These are phyloP conservation scores for Gisinianus flammeolus DNA, from an alignment of 2,888 invertebrate genomes.

Conservation along the genomic window DNA sequence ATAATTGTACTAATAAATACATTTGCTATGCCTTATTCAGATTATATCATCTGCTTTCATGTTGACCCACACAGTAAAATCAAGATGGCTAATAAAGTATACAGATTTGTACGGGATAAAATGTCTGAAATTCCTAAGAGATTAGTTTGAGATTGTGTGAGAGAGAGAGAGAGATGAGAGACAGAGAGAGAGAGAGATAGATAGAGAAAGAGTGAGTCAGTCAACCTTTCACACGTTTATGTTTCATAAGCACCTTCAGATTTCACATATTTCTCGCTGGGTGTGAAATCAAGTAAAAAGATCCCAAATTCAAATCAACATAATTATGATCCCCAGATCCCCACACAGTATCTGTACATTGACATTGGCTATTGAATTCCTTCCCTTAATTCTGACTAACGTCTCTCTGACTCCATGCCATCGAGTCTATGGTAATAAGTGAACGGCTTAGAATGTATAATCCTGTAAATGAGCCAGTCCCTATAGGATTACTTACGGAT, in stretches of 20 bases:
- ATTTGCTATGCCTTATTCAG: no score
- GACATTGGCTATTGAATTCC: background rate
- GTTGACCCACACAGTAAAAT: background rate
- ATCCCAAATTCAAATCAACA: background rate
- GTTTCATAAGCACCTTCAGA: background rate
- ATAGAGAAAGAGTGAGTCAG: constrained; percentile 2
- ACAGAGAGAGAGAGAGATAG: background rate
- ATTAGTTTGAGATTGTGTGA: background rate
- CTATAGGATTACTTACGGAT: background rate
- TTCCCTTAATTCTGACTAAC: background rate
- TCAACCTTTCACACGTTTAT: background rate
- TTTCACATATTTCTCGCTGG: background rate
- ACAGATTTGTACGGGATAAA: background rate
- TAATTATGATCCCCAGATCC: background rate
- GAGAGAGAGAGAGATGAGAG: background rate
- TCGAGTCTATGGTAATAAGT: background rate
- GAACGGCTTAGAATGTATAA: background rate
- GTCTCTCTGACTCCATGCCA: background rate
- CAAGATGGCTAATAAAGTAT: background rate
- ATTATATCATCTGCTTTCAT: background rate
- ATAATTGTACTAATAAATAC: no score
- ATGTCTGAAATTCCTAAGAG: background rate
- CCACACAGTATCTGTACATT: background rate
- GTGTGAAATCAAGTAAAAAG: constrained; percentile 3
- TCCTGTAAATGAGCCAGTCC: background rate